Conservation (phyloP, 92 coral and sea anemone species). For the Meandrina meandrites region DNA sequence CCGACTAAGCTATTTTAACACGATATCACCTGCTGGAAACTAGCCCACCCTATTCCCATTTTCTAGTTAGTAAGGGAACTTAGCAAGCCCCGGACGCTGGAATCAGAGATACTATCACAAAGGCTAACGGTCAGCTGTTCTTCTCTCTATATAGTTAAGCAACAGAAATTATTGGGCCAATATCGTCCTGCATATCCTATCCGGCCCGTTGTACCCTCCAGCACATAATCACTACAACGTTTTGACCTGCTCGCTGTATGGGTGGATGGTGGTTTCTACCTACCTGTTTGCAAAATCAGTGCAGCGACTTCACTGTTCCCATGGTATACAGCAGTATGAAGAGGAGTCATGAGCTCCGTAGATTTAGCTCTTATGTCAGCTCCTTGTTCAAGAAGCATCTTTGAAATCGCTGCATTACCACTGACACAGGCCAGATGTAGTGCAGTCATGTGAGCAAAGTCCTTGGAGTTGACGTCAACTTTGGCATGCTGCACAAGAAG, state of each 20-base stretch:
- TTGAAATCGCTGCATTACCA: slow-evolving; percentile 55
- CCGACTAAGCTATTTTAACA: too few relatives aligned
- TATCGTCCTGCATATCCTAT: too few relatives aligned
- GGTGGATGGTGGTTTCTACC: neutral
- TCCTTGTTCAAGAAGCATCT: slow-evolving; percentile 57
- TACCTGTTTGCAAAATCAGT: slow-evolving; percentile 66
- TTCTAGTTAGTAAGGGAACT: too few relatives aligned
- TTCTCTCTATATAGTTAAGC: too few relatives aligned
- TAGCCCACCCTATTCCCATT: too few relatives aligned
- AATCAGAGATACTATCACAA: too few relatives aligned
- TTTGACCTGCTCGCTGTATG: neutral
- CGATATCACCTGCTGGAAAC: too few relatives aligned
- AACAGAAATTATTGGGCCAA: too few relatives aligned
- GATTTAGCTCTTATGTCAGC: slow-evolving; percentile 68
- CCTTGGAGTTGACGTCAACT: slow-evolving; percentile 64
- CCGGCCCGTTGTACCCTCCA: too few relatives aligned
- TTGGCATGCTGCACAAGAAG: slow-evolving; percentile 44
- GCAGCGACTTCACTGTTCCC: slow-evolving; percentile 57
- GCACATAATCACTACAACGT: too few relatives aligned
- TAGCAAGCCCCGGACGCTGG: too few relatives aligned
- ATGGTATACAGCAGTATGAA: slow-evolving; percentile 57
- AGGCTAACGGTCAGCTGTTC: too few relatives aligned
- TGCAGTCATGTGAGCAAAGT: slow-evolving; percentile 54
- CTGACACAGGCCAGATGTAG: slow-evolving; percentile 71
- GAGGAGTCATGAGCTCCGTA: slow-evolving; percentile 65